phyloP scores from a whole-genome alignment of 2,888 invertebrate genomes.

The Chelonus formosanus region DNA sequence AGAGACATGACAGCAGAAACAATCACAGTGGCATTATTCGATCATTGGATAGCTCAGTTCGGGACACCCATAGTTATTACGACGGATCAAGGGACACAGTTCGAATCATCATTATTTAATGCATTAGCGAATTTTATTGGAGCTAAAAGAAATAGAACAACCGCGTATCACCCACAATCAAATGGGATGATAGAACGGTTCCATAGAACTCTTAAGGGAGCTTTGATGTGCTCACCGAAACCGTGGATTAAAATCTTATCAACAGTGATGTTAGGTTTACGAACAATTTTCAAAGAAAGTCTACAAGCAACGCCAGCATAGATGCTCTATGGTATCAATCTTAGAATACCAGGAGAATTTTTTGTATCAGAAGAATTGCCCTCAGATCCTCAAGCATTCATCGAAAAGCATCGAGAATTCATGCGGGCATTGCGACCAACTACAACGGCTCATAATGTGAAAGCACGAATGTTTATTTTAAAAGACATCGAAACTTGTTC shows the following conservation, averaged over 20 bases:
- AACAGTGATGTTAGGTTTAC: slow-evolving; percentile 43
- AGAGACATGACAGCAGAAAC: slow-evolving; percentile 50
- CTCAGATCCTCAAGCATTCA: slow-evolving; percentile 35
- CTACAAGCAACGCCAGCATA: slow-evolving; percentile 39
- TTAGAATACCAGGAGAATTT: slow-evolving; percentile 44
- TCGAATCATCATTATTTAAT: slow-evolving; percentile 46
- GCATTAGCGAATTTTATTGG: slow-evolving; percentile 37
- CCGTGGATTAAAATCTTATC: slow-evolving; percentile 40
- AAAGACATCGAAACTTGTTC: slow-evolving; percentile 33
- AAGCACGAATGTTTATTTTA: slow-evolving; percentile 29
- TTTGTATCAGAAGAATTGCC: slow-evolving; percentile 30
- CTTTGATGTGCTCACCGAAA: slow-evolving; percentile 39
- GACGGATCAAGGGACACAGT: slow-evolving; percentile 52
- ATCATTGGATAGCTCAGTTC: slow-evolving; percentile 51
- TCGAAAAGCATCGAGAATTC: slow-evolving; percentile 32
- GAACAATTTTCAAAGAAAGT: slow-evolving; percentile 43
- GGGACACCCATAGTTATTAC: slow-evolving; percentile 51
- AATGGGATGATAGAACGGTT: slow-evolving; percentile 45
- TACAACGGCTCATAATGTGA: slow-evolving; percentile 37
- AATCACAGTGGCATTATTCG: slow-evolving; percentile 46
- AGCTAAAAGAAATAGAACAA: slow-evolving; percentile 29
- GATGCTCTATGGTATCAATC: slow-evolving; percentile 37
- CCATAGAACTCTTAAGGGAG: slow-evolving; percentile 42
- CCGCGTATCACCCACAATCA: slow-evolving; percentile 43
- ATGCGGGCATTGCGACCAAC: slow-evolving; percentile 33